Evolutionary conservation across 92 coral and sea anemone genomes (phyloP), one percentile per base, ranked within the genome.

Genomic region (Phenganax subtilis): DNA sequence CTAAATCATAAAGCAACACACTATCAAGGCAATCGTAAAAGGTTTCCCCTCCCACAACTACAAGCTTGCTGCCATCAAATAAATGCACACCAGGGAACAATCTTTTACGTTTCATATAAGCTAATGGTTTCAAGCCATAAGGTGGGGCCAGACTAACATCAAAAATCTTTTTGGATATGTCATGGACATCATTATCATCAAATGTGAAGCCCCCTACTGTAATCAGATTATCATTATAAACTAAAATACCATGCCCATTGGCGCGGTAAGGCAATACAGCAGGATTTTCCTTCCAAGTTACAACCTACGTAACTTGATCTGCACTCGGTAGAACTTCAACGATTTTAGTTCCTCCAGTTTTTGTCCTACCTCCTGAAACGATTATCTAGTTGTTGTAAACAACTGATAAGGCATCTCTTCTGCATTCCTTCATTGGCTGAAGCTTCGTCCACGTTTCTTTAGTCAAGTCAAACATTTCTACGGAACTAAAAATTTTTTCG

Each of bases 361-460:
- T 47, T 14, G 12, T 29, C 73, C 73, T 9, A 9, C 73, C 73
- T 8, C 73, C 73, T 0, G 51, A 29, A 29, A 68, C 73, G n/a
- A 68, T 68, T 1, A 68, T 68, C 51, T 68, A 12, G 47, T 68
- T 47, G 73, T 68, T 25, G 73, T 68, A 68, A 1, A 59, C 65
- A 59, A 59, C 65, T 14, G 65, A 59, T 14, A 7, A 59, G 65
- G 65, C 65, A 25, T 0, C 30, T 0, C 30, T 9, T 8, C 73
- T 30, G 12, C 54, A 29, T 68, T 68, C 51, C 3, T n/a, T 68
- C 73, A 68, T 68, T 10, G 51, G 51, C n/a, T 68, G 73, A 8
- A 68, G 73, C 44, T 8, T 10, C 14, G 15, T 68, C 73, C 73
- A 68, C 12, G 51, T 29, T 47, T 12, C 54, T 29, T 6, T 68